These are phyloP conservation scores for Podarcis cretensis DNA, from an alignment of 2,113 vertebrate species.

Conservation along the genomic window DNA sequence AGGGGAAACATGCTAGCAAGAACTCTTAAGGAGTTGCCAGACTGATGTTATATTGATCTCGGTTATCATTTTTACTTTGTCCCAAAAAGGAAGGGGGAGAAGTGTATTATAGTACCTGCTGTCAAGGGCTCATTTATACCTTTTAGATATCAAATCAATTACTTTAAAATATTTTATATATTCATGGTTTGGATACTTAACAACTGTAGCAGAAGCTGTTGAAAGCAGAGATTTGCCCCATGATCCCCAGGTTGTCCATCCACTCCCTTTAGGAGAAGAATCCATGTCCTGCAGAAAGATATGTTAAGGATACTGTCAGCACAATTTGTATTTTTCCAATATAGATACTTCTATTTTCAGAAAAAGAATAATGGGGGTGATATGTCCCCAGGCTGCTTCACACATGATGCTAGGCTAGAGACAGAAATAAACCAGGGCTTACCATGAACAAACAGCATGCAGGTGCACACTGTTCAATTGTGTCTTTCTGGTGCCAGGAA, in stretches of 20 bases:
- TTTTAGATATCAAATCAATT: neutral
- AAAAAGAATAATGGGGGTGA: neutral
- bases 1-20: neutral
- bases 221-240: slow-evolving; percentile 95
- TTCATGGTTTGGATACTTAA: slow-evolving; percentile 72
- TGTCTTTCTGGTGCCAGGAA: too few relatives aligned
- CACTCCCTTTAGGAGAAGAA: slow-evolving; percentile 58
- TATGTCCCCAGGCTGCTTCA: neutral
- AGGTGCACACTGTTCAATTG: too few relatives aligned
- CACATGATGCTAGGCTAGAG: too few relatives aligned
- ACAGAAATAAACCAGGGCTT: too few relatives aligned
- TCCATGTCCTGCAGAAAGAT: slow-evolving; percentile 62
- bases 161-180: slow-evolving; percentile 6
- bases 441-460: too few relatives aligned
- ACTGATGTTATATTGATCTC: neutral
- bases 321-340: slow-evolving; percentile 2
- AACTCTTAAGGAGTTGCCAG: neutral
- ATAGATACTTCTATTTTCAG: neutral
- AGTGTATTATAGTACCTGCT: neutral
- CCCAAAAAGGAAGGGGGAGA: neutral
- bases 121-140: neutral
- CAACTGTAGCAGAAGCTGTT: slow-evolving; percentile 90
- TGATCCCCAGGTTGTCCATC: slow-evolving; percentile 88
- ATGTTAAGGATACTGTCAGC: slow-evolving; percentile 32
- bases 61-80: neutral